Conservation (phyloP, 1,140 invertebrate species). For the Megalonaias nervosa region DNA sequence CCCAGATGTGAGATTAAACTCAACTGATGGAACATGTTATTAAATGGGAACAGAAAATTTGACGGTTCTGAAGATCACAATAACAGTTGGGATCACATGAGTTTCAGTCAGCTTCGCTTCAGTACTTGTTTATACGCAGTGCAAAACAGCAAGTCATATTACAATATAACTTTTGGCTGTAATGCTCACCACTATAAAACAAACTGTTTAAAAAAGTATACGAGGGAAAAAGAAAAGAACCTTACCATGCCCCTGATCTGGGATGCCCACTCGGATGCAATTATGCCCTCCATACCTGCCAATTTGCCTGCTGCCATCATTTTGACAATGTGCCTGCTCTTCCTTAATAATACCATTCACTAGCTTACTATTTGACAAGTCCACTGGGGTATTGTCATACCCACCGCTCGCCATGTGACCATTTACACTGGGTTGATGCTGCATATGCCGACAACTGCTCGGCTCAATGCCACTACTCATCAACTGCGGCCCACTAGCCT, state of each 20-base stretch:
- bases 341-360: conserved; percentile 48
- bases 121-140: too few species aligned
- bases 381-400: conserved; percentile 55
- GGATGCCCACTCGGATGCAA: conserved; percentile 21
- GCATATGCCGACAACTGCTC: conserved; percentile 19
- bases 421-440: conserved; percentile 35
- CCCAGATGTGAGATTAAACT: too few species aligned
- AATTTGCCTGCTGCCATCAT: conserved; percentile 17
- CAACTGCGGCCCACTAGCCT: conserved; percentile 26
- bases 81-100: too few species aligned
- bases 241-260: background rate
- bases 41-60: too few species aligned
- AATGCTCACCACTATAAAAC: too few species aligned
- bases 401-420: conserved; percentile 51
- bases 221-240: too few species aligned
- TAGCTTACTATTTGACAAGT: conserved; percentile 54
- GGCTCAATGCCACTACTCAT: conserved; percentile 33
- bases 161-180: too few species aligned
- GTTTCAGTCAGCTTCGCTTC: too few species aligned
- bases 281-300: conserved; percentile 31
- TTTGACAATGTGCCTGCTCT: conserved; percentile 22
- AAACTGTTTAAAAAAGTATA: too few species aligned
- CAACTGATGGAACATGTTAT: too few species aligned
- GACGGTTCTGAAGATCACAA: too few species aligned
- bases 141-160: too few species aligned